Base-by-base conservation (phyloP, 2,113 vertebrate genomes). In the Lucifuga dentata region DNA sequence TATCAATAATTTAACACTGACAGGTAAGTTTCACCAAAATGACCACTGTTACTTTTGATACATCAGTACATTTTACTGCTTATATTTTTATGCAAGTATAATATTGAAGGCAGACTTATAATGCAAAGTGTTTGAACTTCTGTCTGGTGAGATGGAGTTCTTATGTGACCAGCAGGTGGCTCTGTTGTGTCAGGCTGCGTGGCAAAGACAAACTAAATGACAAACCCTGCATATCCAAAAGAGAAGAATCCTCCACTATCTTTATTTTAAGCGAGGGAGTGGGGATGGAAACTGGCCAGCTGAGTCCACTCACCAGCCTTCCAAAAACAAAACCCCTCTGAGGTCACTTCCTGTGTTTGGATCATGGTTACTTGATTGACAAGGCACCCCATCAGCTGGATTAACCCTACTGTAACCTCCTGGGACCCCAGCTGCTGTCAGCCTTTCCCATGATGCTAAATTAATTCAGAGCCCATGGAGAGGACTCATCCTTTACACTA, bases 351-450 rank as follows among this genome's bases (percentile, higher is more conserved):
- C 21, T 21, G 41, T 43, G 3, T 66, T 11, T 0, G 13, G 4
- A 63, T 29, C 8, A 8, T 43, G 8, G 20, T n/a, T 8, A 11
- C 3, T 20, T 24, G 29, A 69, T 63, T 68, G 70, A 75, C 69
- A 53, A 48, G 38, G 8, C 66, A 40, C 44, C 58, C 62, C 19
- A 32, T 19, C 15, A 5, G 56, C 45, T 21, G 45, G 56, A 63
- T 86, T 64, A 73, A 76, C 79, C 78, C 45, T 16, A 3, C 13
- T 2, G 32, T 78, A 43, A 71, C 81, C 73, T 81, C 66, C 59
- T 7, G 11, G 67, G 63, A 81, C 59, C 41, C 60, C 19, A 26
- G 48, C 60, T 68, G 64, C 69, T 81, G 60, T 75, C 26, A 46
- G 46, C 58, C 17, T n/a, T 72, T 83, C 71, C 43, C 72, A 70